Evolutionary conservation across 2,113 vertebrate genomes (phyloP), one percentile per base, ranked within the genome.

Genomic region (Gyps fulvus): DNA sequence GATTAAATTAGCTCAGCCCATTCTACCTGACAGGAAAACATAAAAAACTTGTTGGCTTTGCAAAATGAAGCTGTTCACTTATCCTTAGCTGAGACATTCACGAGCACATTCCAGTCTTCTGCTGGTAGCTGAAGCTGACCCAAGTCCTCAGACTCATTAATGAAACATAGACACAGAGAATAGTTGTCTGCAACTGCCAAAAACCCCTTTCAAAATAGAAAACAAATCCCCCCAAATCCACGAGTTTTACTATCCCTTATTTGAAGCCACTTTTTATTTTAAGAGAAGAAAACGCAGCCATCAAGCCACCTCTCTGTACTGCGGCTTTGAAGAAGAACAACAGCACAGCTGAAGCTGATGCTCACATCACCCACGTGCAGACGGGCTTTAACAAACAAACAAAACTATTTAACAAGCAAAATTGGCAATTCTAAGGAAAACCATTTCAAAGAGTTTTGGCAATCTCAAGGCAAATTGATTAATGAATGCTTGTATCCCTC

Each of bases 291-390:
- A 34, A 65, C 0, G 0, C 16, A 50, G 14, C 20, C 57, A 43
- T 21, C 43, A 61, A 73, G 78, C 19, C 63, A 47, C 11, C n/a
- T 59, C 55, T 11, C 4, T 4, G 29, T 16, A 26, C 25, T 4
- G 54, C 17, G 29, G 34, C 29, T 80, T 50, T n/a, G 9, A 20
- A 71, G 63, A 18, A 74, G 58, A 45, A 14, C 3, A 3, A 20
- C 4, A 2, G 29, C 38, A 36, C 1, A 1, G 18, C 31, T 7
- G 45, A 58, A 87, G 65, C 6, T 32, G 32, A 32, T 7, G 54
- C 36, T 43, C 78, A 32, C 0, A 0, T 36, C 65, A 31, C 45
- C 23, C 29, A 4, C 0, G 0, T 12, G 45, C 49, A 36, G 31
- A 36, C 0, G 0, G 42, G 40, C 57, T 69, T 71, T 12, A 76